Base-by-base conservation (phyloP, 2,888 invertebrate species). In the Digitonthophagus gazella region DNA sequence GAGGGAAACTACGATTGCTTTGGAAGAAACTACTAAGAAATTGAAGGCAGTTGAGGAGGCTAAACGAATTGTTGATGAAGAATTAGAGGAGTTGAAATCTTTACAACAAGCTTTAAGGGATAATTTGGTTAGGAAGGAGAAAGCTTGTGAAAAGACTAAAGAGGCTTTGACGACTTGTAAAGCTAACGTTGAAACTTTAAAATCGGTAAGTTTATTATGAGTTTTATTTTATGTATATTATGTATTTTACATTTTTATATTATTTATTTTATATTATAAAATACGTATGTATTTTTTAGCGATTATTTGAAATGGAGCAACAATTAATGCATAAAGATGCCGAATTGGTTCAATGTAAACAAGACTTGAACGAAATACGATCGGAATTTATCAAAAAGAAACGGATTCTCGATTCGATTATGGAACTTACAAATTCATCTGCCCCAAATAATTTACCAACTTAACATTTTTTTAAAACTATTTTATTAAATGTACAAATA, bases 121-220 rank as follows among this genome's bases (percentile, higher is more conserved):
- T 54, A 80, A 77, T 67, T 72, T 79, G n/a, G 74, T 75, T 20
- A 80, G 75, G 65, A 73, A 78, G 64, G 80, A 81, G 67, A 80
- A 79, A 69, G 75, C 78, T 54, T 71, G 78, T 5, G 74, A 78
- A 56, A 78, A 76, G 65, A 78, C 80, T 57, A 81, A 82, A 5
- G 80, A 81, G 55, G 68, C 71, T 67, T 64, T 79, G 5, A 74
- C 75, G 64, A 75, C 77, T 55, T 72, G 77, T 2, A 77, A 77
- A 70, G 67, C 71, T n/a, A 76, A 71, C 3, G 78, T 76, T 14
- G 76, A 79, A 64, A 74, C 75, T 70, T 71, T 78, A 44, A 78
- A 78, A 73, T 71, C 72, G 77, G 81, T 81, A 75, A 73, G 75
- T 8, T 8, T 5, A 44, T 3, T 8, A 44, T n/a, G n/a, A n/a